Conservation (phyloP, 2,888 invertebrate species). For the Diogma glabrata region DNA sequence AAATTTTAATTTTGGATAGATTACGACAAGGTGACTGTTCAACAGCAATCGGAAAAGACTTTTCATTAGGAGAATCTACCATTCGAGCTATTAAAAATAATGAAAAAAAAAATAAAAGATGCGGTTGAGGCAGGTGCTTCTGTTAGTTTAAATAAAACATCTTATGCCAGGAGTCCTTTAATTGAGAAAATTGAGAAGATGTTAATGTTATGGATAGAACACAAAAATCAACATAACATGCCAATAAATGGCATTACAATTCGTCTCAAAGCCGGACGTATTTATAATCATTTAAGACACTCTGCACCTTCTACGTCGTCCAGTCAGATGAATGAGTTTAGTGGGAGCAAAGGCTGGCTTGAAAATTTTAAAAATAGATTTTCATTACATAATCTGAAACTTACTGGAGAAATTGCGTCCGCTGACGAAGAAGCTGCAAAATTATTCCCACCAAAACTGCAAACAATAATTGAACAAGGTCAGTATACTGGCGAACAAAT, state of each 20-base stretch:
- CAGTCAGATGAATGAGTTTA: no score
- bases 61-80: not conserved
- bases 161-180: not conserved
- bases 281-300: no score
- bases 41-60: not conserved
- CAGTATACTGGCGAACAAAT: no score
- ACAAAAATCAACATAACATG: not conserved
- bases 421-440: slow-evolving; percentile 7
- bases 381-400: slow-evolving; percentile 1
- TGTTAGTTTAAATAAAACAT: not conserved
- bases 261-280: no score
- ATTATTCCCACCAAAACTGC: not conserved
- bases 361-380: not conserved
- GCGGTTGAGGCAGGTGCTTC: no score
- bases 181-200: not conserved
- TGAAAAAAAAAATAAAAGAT: no score
- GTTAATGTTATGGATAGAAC: not conserved
- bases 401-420: slow-evolving; percentile 1
- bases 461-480: slow-evolving; percentile 1
- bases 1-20: slow-evolving; percentile 3
- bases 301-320: no score
- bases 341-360: no score
- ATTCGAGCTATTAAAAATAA: no score
- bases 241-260: not conserved
- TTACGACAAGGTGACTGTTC: not conserved